These are phyloP conservation scores for Strigamia maritima DNA, from an alignment of 2,888 invertebrate genomes.

Conservation along the genomic window DNA sequence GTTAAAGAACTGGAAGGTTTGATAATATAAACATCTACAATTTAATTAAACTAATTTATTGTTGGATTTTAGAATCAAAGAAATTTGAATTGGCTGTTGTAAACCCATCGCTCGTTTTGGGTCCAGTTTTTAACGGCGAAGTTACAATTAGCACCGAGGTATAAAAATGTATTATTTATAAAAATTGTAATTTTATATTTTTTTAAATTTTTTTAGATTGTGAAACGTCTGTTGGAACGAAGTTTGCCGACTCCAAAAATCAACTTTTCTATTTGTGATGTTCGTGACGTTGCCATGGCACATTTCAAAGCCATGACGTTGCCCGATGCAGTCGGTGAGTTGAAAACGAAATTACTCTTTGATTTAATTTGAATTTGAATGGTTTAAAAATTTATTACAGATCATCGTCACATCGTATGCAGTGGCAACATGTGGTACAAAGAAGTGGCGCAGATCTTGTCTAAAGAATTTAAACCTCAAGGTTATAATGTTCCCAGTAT, in stretches of 20 bases:
- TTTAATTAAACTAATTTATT: neutral
- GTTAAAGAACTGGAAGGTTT: conserved; percentile 54
- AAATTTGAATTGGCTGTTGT: conserved; percentile 56
- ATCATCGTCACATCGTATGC: conserved; percentile 52
- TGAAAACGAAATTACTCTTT: neutral
- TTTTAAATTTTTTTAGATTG: conserved; percentile 43
- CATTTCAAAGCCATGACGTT: conserved; percentile 56
- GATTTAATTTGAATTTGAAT: neutral
- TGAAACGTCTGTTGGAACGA: conserved; percentile 47
- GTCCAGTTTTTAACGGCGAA: conserved; percentile 51
- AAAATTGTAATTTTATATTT: neutral
- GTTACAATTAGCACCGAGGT: conserved; percentile 44
- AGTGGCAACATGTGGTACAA: conserved; percentile 54
- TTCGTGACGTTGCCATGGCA: conserved; percentile 57
- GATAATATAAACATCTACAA: neutral
- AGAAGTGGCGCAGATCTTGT: conserved; percentile 54
- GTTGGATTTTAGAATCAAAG: conserved; percentile 47
- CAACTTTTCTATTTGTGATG: conserved; percentile 55
- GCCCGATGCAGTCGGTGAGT: conserved; percentile 53
- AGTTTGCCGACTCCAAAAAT: conserved; percentile 53
- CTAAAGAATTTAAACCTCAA: conserved; percentile 56
- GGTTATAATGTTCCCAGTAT: conserved; percentile 54
- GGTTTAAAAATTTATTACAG: conserved; percentile 25
- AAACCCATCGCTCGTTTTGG: conserved; percentile 56
- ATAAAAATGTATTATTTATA: neutral